These are phyloP conservation scores for Callorhinus ursinus DNA, from an alignment of 2,113 vertebrate genomes.

Conservation along the genomic window DNA sequence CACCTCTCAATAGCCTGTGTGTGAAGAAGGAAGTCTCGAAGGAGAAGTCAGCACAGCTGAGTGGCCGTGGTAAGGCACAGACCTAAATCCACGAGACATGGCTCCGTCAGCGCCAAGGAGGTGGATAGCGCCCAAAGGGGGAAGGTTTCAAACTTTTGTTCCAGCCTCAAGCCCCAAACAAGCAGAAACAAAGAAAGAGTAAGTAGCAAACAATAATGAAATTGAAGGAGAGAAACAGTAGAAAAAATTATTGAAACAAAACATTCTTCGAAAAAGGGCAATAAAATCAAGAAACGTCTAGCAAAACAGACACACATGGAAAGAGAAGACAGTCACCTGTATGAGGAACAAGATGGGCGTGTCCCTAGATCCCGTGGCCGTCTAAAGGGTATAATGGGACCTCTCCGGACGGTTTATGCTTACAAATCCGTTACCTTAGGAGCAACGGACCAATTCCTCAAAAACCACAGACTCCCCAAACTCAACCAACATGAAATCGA, in stretches of 20 bases:
- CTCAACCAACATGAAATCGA: background rate
- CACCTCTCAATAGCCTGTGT: background rate
- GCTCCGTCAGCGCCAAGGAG: background rate
- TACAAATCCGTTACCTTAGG: background rate
- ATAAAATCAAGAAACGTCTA: background rate
- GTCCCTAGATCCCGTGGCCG: background rate
- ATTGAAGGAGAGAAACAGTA: background rate
- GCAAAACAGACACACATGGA: background rate
- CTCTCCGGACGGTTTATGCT: background rate
- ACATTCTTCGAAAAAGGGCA: background rate
- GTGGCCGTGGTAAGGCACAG: background rate
- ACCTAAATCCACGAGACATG: background rate
- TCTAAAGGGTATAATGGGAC: background rate
- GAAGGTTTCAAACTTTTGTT: background rate
- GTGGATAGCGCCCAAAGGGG: background rate
- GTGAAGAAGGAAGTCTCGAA: too few relatives aligned
- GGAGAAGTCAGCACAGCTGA: background rate
- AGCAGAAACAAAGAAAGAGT: background rate
- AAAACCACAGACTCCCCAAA: background rate
- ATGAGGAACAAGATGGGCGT: background rate
- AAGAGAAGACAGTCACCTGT: background rate
- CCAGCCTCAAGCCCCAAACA: background rate
- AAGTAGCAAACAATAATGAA: background rate
- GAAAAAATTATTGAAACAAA: background rate
- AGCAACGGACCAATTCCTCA: accelerated